Evolutionary conservation across 37 sponge, comb jelly and placozoan genomes (phyloP), one percentile per base, ranked within the genome.

Genomic region (Sycon ciliatum): DNA sequence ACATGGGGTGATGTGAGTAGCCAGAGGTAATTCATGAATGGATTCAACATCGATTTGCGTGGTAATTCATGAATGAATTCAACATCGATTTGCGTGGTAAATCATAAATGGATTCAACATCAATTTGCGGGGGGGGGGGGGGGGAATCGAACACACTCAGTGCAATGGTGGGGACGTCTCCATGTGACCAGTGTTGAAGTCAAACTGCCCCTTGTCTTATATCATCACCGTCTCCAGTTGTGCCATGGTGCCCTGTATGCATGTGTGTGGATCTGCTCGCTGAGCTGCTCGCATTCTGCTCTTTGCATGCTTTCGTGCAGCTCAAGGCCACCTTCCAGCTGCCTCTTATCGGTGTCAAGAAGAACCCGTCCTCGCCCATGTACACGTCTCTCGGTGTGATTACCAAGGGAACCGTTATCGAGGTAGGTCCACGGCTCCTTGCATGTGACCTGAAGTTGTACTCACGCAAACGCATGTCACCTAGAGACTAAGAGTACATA

Each of bases 361-460:
- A 98, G 88, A 98, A 98, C 77, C 99, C 99, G 18, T 86, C 93
- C 79, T 84, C 88, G 1, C 79, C 87, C 1, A 80, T 89, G 76
- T 98, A 80, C 78, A 98, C 99, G 18, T 90, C 93, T 62, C 80
- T 98, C 24, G 99, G 99, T 0, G 99, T 98, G 36, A 92, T 98
- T 62, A 98, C 99, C 42, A 98, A 98, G 79, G 99, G 99, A 63
- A 98, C 99, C 22, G 78, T 98, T n/a, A 81, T 98, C 39, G 99
- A 98, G 75, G 85, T 84, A 31, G n/a, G n/a, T n/a, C n/a, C n/a
- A n/a, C n/a, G n/a, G 26, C 32, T 22, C 16, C 32, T 18, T 60
- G 16, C 63, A 28, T 60, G 11, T 18, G 16, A 22, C 9, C 49
- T 18, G 13, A 13, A 42, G 13, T 61, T 11, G n/a, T 61, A 18